Evolutionary conservation across 2,797 vertebrate genomes (phyloP).

Genomic region (Tragopan temminckii): DNA sequence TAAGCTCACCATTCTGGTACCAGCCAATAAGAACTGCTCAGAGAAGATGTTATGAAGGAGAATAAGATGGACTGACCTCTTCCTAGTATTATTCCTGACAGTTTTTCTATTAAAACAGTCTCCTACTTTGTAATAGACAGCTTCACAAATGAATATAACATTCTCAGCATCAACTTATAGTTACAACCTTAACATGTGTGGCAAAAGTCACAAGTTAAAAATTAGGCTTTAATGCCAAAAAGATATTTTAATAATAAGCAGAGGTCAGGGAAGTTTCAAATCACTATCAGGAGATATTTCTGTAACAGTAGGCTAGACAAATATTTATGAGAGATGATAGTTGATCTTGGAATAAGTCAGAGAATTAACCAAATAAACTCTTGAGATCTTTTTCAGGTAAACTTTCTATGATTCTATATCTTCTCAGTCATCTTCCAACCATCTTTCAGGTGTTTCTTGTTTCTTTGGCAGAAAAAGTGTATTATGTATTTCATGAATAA

Average conservation of each 20-base stretch:
- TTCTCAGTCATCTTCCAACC: neutral
- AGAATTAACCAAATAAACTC: neutral
- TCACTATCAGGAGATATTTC: neutral
- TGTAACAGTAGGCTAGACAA: neutral
- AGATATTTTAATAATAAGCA: neutral
- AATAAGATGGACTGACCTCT: neutral
- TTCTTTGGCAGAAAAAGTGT: neutral
- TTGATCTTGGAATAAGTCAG: neutral
- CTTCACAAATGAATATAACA: neutral
- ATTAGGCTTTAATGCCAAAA: neutral
- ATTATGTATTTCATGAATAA: conserved; percentile 4
- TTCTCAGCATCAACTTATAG: neutral
- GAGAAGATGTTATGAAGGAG: neutral
- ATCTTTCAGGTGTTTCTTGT: neutral
- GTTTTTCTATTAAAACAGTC: neutral
- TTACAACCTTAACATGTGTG: neutral
- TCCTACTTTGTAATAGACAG: neutral
- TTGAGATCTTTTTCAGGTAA: neutral
- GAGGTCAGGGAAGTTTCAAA: neutral
- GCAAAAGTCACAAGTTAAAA: neutral
- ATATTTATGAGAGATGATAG: neutral
- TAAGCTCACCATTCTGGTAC: neutral
- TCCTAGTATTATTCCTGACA: neutral
- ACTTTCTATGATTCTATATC: neutral
- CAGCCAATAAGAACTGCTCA: neutral